Conservation (phyloP, 2,113 vertebrate genomes). For the Rallus limicola region DNA sequence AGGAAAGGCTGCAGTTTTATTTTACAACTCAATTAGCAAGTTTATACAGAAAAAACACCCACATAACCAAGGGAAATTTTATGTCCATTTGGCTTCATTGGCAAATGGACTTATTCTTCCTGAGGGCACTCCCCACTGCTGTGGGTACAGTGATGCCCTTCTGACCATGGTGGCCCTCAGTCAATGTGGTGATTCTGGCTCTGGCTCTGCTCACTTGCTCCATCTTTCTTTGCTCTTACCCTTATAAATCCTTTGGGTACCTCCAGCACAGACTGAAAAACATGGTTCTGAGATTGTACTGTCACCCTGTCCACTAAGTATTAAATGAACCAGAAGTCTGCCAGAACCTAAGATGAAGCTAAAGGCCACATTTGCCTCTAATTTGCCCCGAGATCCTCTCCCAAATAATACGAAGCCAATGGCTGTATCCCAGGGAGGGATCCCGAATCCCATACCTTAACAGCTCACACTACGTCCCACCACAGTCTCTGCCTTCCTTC, state of each 20-base stretch:
- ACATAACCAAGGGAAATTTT: slow-evolving; percentile 19
- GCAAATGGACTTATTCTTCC: background rate
- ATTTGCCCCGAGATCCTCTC: background rate
- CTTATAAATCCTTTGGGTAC: background rate
- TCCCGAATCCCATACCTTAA: background rate
- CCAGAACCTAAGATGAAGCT: background rate
- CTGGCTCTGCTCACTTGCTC: background rate
- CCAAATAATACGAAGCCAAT: background rate
- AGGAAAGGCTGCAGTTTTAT: slow-evolving; percentile 57
- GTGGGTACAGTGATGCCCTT: background rate
- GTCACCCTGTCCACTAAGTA: background rate
- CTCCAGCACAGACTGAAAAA: background rate
- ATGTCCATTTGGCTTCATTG: background rate
- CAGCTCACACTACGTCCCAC: background rate
- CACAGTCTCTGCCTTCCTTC: background rate
- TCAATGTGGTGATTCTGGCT: background rate
- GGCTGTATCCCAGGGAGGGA: background rate
- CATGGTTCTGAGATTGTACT: background rate
- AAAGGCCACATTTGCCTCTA: background rate
- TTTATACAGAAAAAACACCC: slow-evolving; percentile 53
- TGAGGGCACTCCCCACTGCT: background rate
- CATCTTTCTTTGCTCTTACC: background rate
- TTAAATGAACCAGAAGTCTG: background rate
- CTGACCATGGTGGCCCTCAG: background rate
- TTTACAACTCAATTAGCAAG: slow-evolving; percentile 71